Percentiles rank a stretch among this genome's conserved stretches.
phyloP scores from a whole-genome alignment of 1,140 invertebrate species.

The Drosophila tristis region DNA sequence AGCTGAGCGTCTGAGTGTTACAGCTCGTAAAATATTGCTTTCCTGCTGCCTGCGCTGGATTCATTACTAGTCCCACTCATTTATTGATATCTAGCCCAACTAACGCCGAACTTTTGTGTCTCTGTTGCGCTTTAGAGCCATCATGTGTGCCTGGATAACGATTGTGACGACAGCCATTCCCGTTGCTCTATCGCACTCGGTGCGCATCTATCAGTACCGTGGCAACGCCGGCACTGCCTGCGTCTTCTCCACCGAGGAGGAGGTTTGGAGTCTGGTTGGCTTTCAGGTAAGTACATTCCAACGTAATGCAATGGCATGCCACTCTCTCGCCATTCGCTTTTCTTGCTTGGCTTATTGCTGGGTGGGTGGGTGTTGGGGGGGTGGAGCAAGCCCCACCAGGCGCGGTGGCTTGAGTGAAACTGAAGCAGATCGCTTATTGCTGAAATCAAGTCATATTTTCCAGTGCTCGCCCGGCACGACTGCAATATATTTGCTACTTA shows the following conservation, averaged over 20 bases:
- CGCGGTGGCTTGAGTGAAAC: neutral
- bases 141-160: conserved; percentile 92
- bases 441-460: conserved; percentile 57
- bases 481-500: conserved; percentile 58
- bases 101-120: too few species aligned
- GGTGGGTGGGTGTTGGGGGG: too few species aligned
- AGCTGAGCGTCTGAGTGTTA: too few species aligned
- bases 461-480: conserved; percentile 28
- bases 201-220: conserved; percentile 88
- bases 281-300: conserved; percentile 86
- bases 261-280: conserved; percentile 88
- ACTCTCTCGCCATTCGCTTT: too few species aligned
- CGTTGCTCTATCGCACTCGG: conserved; percentile 91
- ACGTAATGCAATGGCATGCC: too few species aligned
- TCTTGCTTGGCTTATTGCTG: too few species aligned
- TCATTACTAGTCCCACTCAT: too few species aligned
- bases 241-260: conserved; percentile 87
- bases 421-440: conserved; percentile 36
- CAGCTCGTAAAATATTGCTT: too few species aligned
- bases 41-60: too few species aligned
- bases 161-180: conserved; percentile 91
- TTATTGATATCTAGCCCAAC: too few species aligned
- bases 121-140: conserved; percentile 86
- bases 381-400: too few species aligned
- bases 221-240: conserved; percentile 87